A percentile compares a stretch with the other conserved stretches of the same genome.
phyloP scores from a whole-genome alignment of 1,140 invertebrate species.

The Magallana gigas region DNA sequence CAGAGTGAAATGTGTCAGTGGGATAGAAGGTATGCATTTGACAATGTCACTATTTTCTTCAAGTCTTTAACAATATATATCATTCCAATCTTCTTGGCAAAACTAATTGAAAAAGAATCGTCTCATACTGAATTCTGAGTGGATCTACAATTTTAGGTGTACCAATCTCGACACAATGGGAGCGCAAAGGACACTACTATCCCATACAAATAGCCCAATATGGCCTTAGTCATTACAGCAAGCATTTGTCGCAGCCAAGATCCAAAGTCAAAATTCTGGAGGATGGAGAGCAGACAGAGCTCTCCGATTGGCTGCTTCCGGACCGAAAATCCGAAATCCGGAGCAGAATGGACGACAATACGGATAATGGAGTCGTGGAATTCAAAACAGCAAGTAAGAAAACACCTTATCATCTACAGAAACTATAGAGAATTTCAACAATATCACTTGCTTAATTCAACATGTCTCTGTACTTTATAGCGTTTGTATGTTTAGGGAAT shows the following conservation, averaged over 20 bases:
- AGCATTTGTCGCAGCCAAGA: conserved; percentile 82
- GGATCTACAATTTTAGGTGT: conserved; percentile 82
- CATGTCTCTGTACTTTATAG: no score
- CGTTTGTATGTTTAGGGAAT: no score
- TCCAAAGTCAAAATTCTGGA: conserved; percentile 80
- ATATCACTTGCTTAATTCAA: no score
- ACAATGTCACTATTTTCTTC: no score
- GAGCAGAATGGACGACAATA: conserved; percentile 60
- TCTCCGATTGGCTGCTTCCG: conserved; percentile 67
- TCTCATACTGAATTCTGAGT: not conserved
- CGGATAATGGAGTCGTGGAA: conserved; percentile 65
- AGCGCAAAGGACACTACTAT: conserved; percentile 93
- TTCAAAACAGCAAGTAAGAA: conserved; percentile 73
- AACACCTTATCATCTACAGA: no score
- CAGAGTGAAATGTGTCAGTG: conserved; percentile 96
- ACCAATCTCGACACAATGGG: conserved; percentile 97
- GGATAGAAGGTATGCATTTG: conserved; percentile 84
- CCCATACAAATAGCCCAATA: conserved; percentile 99
- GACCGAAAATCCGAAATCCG: conserved; percentile 60
- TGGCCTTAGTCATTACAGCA: conserved; percentile 97
- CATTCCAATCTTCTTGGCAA: no score
- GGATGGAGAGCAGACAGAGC: conserved; percentile 82
- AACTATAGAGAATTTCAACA: no score
- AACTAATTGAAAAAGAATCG: no score
- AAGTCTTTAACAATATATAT: no score